Percentiles rank a stretch among this genome's conserved stretches.
Conservation (phyloP, 2,797 vertebrate species). For the Acrossocheilus wenchowensis region DNA sequence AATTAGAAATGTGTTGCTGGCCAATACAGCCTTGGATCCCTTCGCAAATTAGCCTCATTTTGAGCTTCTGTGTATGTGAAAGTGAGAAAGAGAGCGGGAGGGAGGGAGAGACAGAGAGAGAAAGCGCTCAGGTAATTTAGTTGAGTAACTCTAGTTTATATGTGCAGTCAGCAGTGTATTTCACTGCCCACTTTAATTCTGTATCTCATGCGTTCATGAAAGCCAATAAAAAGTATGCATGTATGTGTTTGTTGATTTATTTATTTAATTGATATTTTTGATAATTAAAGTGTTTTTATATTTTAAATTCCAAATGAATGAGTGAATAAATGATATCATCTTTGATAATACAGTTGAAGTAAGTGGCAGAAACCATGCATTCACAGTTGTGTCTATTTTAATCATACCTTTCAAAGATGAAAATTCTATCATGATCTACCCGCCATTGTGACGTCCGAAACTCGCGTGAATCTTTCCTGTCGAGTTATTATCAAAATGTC, state of each 20-base stretch:
- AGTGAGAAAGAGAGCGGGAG: conserved; percentile 55
- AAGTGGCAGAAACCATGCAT: neutral
- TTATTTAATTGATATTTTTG: neutral
- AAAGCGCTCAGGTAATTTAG: conserved; percentile 69
- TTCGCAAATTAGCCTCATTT: conserved; percentile 76
- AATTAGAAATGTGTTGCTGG: conserved; percentile 77
- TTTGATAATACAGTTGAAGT: neutral
- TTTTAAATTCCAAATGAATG: neutral
- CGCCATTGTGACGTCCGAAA: neutral
- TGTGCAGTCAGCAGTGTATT: conserved; percentile 57
- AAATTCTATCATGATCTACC: neutral
- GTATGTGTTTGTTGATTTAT: neutral
- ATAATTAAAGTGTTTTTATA: neutral
- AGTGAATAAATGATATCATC: neutral
- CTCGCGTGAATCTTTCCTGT: neutral
- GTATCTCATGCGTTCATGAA: conserved; percentile 59
- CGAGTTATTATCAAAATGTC: neutral
- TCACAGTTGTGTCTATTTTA: neutral
- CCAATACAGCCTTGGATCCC: conserved; percentile 74
- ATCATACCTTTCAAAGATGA: neutral
- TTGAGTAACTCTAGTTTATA: conserved; percentile 66
- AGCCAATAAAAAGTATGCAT: neutral
- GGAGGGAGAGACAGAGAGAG: neutral
- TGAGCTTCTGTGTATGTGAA: conserved; percentile 64
- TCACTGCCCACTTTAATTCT: conserved; percentile 63